Percentiles rank a stretch among this genome's conserved stretches.
Conservation (phyloP, 2,888 invertebrate genomes). For the Cephus spinipes region DNA sequence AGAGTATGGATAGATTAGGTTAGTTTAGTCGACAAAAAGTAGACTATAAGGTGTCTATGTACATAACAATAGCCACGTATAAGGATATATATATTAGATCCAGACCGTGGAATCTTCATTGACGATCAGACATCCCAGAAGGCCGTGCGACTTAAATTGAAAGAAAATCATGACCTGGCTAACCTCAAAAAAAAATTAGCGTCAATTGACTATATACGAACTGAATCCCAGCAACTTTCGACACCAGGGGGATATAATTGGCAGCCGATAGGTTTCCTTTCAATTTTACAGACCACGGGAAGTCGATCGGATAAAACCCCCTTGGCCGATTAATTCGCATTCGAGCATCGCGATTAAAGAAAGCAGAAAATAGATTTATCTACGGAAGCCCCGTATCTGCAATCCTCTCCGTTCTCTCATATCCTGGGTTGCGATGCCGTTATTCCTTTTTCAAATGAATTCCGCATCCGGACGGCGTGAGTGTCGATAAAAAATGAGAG, state of each 20-base stretch:
- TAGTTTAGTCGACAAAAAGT: background rate
- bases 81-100: background rate
- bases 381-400: slow-evolving; percentile 25
- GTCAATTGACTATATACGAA: background rate
- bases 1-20: background rate
- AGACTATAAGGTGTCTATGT: background rate
- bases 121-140: background rate
- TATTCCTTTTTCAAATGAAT: background rate
- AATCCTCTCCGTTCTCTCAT: background rate
- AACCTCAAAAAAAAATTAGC: slow-evolving; percentile 1
- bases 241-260: background rate
- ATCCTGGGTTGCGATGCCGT: background rate
- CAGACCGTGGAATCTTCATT: background rate
- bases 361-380: slow-evolving; percentile 46
- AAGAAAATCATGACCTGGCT: slow-evolving; percentile 3
- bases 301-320: background rate
- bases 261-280: background rate
- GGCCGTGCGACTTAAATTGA: background rate
- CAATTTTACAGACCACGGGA: background rate
- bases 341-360: slow-evolving; percentile 34
- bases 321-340: slow-evolving; percentile 40
- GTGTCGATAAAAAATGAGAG: background rate
- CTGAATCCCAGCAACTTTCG: background rate
- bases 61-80: background rate
- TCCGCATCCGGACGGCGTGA: background rate